These are phyloP conservation scores for Danaus chrysippus DNA, from an alignment of 2,888 invertebrate species.

Conservation along the genomic window DNA sequence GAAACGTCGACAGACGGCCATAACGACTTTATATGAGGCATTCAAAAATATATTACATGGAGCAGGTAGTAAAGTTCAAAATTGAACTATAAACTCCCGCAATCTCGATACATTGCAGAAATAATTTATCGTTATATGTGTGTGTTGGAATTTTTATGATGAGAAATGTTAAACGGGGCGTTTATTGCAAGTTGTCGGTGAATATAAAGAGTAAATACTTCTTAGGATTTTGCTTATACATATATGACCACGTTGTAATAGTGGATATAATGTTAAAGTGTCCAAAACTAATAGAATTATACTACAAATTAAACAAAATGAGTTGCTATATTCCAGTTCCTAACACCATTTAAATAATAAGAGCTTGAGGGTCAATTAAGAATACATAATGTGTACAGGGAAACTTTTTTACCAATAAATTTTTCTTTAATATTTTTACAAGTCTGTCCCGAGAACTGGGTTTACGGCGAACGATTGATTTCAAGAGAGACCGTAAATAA, in stretches of 20 bases:
- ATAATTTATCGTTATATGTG: conserved; percentile 43
- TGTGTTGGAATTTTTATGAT: conserved; percentile 33
- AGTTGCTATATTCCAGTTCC: too few species aligned
- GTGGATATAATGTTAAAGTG: too few species aligned
- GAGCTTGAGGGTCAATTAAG: too few species aligned
- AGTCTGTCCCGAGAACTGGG: conserved; percentile 19
- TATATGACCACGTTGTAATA: neutral
- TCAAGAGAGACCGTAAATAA: conserved; percentile 31
- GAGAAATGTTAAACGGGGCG: conserved; percentile 27
- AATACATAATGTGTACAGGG: neutral
- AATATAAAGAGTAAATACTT: conserved; percentile 9
- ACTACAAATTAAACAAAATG: too few species aligned
- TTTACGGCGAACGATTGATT: conserved; percentile 37
- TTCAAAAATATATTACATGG: conserved; percentile 45
- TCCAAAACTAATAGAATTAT: too few species aligned
- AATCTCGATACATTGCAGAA: conserved; percentile 36
- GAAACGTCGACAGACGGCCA: conserved; percentile 45
- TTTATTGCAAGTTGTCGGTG: conserved; percentile 17
- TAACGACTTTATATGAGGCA: conserved; percentile 39
- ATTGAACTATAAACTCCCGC: conserved; percentile 50
- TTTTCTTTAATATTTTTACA: conserved; percentile 19
- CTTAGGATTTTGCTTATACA: neutral
- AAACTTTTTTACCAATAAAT: too few species aligned
- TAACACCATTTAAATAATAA: too few species aligned
- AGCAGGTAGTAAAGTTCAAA: conserved; percentile 50